phyloP scores from a whole-genome alignment of 2,888 invertebrate genomes.

The Linyphia triangularis region DNA sequence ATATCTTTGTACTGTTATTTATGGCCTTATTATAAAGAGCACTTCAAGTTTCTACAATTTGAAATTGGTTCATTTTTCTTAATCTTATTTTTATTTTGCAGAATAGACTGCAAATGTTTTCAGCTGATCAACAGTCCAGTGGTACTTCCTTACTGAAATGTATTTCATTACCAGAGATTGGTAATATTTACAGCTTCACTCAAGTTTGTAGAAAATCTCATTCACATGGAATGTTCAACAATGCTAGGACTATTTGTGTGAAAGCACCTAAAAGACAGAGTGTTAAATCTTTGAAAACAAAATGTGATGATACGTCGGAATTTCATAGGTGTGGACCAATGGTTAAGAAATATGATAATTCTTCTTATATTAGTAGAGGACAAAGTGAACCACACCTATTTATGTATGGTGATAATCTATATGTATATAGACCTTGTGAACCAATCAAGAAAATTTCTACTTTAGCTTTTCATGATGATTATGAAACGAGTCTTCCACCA shows the following conservation, averaged over 20 bases:
- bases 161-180: constrained; percentile 65
- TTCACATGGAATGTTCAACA: constrained; percentile 17
- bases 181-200: constrained; percentile 54
- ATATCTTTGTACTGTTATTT: no score
- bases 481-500: constrained; percentile 57
- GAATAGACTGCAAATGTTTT: constrained; percentile 36
- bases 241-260: background rate
- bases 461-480: constrained; percentile 63
- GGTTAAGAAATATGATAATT: constrained; percentile 22
- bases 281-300: background rate
- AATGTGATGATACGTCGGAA: constrained; percentile 17
- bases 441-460: constrained; percentile 60
- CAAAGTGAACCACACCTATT: constrained; percentile 72
- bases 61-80: background rate
- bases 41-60: no score
- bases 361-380: constrained; percentile 18
- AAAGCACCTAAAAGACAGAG: background rate
- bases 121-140: constrained; percentile 9
- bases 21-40: no score
- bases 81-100: constrained; percentile 24
- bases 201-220: constrained; percentile 30
- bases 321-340: background rate
- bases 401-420: constrained; percentile 65
- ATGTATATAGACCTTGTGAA: constrained; percentile 72
- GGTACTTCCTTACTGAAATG: constrained; percentile 50